A percentile compares a stretch with the other conserved stretches of the same genome.
Evolutionary conservation across 2,888 invertebrate genomes (phyloP).

Genomic region (Epinotia demarniana): DNA sequence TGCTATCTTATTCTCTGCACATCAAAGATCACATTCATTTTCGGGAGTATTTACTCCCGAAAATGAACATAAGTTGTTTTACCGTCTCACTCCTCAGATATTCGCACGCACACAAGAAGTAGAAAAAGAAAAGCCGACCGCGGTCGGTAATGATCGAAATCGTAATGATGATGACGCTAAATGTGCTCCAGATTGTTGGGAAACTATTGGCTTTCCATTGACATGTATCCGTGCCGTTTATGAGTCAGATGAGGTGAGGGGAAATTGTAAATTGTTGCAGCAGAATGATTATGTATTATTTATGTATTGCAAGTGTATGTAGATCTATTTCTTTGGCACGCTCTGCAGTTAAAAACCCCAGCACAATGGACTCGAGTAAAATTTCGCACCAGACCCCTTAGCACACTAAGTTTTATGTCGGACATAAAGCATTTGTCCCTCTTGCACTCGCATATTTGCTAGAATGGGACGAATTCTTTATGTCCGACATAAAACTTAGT

Average conservation of each 20-base stretch:
- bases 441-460: no score
- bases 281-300: no score
- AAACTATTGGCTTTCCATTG: constrained; percentile 36
- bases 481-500: no score
- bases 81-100: neutral
- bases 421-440: no score
- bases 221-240: neutral
- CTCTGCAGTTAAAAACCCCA: no score
- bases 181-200: constrained; percentile 31
- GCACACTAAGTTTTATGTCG: no score
- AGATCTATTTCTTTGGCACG: no score
- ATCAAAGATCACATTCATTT: neutral
- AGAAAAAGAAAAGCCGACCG: constrained; percentile 32
- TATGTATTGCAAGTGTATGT: no score
- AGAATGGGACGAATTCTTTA: no score
- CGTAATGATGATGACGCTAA: constrained; percentile 31
- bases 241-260: neutral
- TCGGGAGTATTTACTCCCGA: no score
- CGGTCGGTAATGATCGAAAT: constrained; percentile 1
- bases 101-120: constrained; percentile 28
- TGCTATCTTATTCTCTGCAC: neutral
- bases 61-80: neutral
- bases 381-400: no score
- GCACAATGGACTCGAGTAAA: no score
- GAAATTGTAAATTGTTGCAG: neutral